phyloP scores from a whole-genome alignment of 2,888 invertebrate species.

The Calameuta idolon region DNA sequence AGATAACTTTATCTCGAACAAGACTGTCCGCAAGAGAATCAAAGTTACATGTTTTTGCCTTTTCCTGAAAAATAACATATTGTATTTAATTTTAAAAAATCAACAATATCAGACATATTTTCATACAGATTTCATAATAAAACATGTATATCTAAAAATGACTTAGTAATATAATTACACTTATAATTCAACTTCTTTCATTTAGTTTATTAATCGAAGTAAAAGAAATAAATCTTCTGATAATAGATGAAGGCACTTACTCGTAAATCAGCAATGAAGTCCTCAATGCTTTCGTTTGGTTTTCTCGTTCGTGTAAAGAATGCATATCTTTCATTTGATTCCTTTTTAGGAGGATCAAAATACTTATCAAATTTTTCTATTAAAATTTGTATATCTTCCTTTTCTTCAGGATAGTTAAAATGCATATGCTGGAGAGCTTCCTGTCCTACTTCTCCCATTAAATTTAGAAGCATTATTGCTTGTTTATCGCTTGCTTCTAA shows the following conservation, averaged over 20 bases:
- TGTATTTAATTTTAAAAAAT: not conserved
- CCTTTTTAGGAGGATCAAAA: slow-evolving; percentile 31
- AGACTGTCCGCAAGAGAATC: slow-evolving; percentile 30
- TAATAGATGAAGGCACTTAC: slow-evolving; percentile 20
- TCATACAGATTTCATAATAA: not conserved
- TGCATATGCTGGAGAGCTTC: slow-evolving; percentile 24
- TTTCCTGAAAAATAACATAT: slow-evolving; percentile 23
- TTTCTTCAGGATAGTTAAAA: slow-evolving; percentile 19
- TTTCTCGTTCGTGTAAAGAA: slow-evolving; percentile 32
- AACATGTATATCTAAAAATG: not conserved
- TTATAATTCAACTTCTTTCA: not conserved
- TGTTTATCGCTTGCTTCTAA: slow-evolving; percentile 26
- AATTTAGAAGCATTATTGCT: slow-evolving; percentile 32
- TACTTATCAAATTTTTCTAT: slow-evolving; percentile 34
- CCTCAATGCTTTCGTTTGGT: slow-evolving; percentile 24
- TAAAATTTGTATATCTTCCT: slow-evolving; percentile 34
- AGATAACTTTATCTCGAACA: slow-evolving; percentile 40
- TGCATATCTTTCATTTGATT: slow-evolving; percentile 30
- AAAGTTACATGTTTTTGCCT: slow-evolving; percentile 40
- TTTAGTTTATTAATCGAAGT: not conserved
- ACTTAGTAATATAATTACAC: not conserved
- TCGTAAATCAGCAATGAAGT: slow-evolving; percentile 31
- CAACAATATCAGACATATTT: not conserved
- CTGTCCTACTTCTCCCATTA: slow-evolving; percentile 37
- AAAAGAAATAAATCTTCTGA: not conserved